Conservation (phyloP, 1,140 invertebrate species). For the Drosophila navojoa region DNA sequence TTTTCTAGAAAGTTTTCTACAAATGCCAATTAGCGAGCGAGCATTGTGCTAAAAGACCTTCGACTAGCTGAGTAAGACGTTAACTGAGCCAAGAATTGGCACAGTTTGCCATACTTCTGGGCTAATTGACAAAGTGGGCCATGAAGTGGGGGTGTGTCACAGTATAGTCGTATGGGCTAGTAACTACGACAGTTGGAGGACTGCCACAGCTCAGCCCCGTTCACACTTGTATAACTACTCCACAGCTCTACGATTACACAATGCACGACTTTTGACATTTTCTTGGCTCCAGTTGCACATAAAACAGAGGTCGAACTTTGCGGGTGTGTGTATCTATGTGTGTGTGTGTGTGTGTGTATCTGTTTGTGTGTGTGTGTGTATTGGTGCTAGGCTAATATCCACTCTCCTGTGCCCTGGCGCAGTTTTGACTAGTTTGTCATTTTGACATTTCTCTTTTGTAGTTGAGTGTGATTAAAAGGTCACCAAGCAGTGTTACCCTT, state of each 20-base stretch:
- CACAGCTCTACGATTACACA: constrained; percentile 31
- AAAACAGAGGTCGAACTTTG: not conserved
- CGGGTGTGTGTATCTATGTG: not conserved
- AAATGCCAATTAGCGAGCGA: not conserved
- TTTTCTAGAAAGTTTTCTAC: too few species aligned
- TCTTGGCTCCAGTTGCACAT: constrained; percentile 15
- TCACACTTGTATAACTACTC: constrained; percentile 5
- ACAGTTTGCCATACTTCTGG: not conserved
- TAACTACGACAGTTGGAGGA: not conserved
- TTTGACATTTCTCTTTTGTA: constrained; percentile 55
- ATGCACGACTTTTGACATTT: constrained; percentile 58
- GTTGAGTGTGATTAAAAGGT: constrained; percentile 62
- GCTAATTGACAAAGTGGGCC: constrained; percentile 4
- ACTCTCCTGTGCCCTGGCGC: not conserved
- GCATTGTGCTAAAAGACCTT: not conserved
- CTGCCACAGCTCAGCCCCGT: not conserved
- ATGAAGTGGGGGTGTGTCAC: not conserved
- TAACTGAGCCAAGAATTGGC: not conserved
- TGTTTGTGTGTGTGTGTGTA: not conserved
- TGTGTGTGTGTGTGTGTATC: too few species aligned
- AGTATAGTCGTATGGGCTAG: too few species aligned
- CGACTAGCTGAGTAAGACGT: constrained; percentile 3
- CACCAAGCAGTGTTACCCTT: constrained; percentile 13
- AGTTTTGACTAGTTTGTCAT: constrained; percentile 31
- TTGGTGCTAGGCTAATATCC: not conserved